Evolutionary conservation across 2,797 vertebrate genomes (phyloP).

Genomic region (Pseudotriccus pelzelni): DNA sequence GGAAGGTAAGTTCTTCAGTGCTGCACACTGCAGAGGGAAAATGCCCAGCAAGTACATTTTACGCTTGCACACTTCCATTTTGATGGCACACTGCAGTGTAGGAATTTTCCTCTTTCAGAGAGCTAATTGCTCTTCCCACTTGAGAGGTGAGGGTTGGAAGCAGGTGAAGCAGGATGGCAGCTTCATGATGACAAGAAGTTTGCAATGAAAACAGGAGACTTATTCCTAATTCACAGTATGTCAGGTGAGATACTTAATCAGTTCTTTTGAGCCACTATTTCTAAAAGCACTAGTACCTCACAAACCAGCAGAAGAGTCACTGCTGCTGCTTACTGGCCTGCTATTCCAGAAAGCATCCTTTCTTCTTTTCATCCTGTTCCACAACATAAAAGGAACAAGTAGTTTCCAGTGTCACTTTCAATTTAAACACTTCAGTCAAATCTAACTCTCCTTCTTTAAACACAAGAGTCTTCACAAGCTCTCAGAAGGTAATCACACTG

Average conservation of each 20-base stretch:
- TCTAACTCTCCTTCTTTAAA: not conserved
- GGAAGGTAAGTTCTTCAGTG: not conserved
- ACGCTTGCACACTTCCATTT: not conserved
- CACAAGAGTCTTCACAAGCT: not conserved
- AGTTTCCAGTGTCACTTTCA: not conserved
- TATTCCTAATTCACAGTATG: not conserved
- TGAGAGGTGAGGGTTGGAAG: not conserved
- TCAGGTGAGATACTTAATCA: not conserved
- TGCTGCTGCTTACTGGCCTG: not conserved
- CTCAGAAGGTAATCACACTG: fast-evolving
- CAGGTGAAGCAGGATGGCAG: not conserved
- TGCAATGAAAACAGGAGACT: not conserved
- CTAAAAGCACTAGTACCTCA: not conserved
- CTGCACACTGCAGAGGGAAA: not conserved
- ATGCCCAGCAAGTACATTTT: not conserved
- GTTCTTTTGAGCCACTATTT: not conserved
- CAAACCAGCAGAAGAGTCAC: not conserved
- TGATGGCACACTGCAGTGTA: not conserved
- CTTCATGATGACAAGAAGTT: not conserved
- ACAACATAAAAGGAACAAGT: not conserved
- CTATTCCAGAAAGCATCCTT: not conserved
- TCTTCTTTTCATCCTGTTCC: not conserved
- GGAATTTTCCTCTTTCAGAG: not conserved
- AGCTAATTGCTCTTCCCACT: not conserved
- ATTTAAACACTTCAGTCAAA: not conserved